Percentiles rank a stretch among this genome's conserved stretches.
These are phyloP conservation scores for Leptodactylus fallax DNA, from an alignment of 2,797 vertebrate species.

Conservation along the genomic window DNA sequence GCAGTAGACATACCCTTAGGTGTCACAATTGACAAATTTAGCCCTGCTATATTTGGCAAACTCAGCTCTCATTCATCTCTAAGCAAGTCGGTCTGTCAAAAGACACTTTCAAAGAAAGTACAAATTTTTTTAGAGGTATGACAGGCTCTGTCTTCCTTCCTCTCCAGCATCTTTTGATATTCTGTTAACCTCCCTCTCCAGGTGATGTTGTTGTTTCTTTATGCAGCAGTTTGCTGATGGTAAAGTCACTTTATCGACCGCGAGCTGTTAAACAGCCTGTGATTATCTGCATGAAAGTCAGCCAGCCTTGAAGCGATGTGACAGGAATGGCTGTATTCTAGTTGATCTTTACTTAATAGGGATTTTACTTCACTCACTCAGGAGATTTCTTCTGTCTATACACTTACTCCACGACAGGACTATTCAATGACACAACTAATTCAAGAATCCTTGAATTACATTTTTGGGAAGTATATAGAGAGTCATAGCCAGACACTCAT, in stretches of 20 bases:
- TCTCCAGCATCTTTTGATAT: background rate
- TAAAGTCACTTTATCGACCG: slow-evolving; percentile 63
- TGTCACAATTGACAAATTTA: background rate
- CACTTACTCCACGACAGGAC: background rate
- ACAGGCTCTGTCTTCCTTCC: background rate
- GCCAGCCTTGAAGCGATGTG: slow-evolving; percentile 56
- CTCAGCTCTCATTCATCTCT: background rate
- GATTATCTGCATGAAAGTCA: slow-evolving; percentile 61
- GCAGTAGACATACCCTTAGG: background rate
- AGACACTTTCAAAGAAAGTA: background rate
- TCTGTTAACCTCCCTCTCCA: slow-evolving; percentile 23
- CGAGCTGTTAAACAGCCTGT: slow-evolving; percentile 61
- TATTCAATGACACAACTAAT: slow-evolving; percentile 5
- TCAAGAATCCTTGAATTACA: background rate
- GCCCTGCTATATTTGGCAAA: background rate
- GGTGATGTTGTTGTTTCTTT: slow-evolving; percentile 46
- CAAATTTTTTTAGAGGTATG: background rate
- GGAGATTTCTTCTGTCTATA: slow-evolving; percentile 34
- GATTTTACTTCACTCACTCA: slow-evolving; percentile 28
- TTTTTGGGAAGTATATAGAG: background rate
- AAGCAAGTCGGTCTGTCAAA: background rate
- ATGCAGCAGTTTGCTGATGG: slow-evolving; percentile 43
- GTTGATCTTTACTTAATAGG: slow-evolving; percentile 46
- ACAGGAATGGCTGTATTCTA: slow-evolving; percentile 57
- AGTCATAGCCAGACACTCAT: background rate